Evolutionary conservation across 2,888 invertebrate species (phyloP), one percentile per base, ranked within the genome.

Genomic region (Ommatoiulus sabulosus): DNA sequence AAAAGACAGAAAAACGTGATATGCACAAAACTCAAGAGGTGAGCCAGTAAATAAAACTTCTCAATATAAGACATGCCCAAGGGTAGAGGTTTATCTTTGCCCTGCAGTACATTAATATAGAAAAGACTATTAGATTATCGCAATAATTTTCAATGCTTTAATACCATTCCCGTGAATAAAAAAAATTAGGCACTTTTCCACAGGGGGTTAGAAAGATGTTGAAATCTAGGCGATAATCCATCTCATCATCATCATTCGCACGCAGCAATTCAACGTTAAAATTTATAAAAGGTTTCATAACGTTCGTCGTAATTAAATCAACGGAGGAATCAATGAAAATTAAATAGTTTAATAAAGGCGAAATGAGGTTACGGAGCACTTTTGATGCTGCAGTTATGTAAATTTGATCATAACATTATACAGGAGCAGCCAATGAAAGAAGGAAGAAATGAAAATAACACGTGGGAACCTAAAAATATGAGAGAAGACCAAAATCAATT

Each of bases 311-410:
- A 80, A 80, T 80, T 80, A 80, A 80, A 80, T 80, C 35, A 43
- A 35, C 80, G 80, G 35, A 80, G 80, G 80, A 80, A 80, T 80
- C 80, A 43, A 80, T 24, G 80, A 80, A 80, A 80, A 80, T 80
- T 80, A 80, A 80, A 80, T 80, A 15, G 80, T 80, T 80, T 80
- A 35, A 80, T 80, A 80, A 80, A 80, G 35, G 80, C 80, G 80
- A 80, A 80, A 80, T 43, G 80, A 80, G 80, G 80, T 80, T 80
- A 80, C 15, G 15, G 35, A 80, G 80, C 80, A 80, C 80, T 35
- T 80, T 43, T 80, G 80, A 80, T 80, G 80, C 35, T 80, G 80
- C 80, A 35, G 80, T 80, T 80, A 80, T 80, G 80, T 80, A 80
- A 80, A 80, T 80, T 24, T 80, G 80, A 80, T 80, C 35, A 80